Percentiles rank a stretch among this genome's conserved stretches.
Conservation (phyloP, 2,113 vertebrate species). For the Erythrocebus patas region DNA sequence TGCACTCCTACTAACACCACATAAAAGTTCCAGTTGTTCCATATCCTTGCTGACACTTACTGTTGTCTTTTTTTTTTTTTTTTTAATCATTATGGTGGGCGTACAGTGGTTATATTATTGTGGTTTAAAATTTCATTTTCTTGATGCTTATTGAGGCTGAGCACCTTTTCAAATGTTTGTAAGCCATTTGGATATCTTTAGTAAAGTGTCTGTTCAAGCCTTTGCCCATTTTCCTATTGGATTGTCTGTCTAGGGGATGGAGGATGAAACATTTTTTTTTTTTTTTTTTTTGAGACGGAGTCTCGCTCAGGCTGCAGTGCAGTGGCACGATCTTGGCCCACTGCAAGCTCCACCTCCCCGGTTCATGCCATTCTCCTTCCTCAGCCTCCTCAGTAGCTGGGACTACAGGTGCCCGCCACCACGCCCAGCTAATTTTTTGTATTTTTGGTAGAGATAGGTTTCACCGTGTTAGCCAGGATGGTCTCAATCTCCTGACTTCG, state of each 20-base stretch:
- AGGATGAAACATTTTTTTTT: neutral
- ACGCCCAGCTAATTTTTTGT: too few species aligned
- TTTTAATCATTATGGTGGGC: neutral
- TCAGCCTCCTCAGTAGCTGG: too few species aligned
- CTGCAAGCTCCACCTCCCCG: too few species aligned
- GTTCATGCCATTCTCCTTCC: too few species aligned
- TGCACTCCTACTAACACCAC: accelerated
- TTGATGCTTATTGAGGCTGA: neutral
- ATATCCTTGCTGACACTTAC: neutral
- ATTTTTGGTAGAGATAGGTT: too few species aligned
- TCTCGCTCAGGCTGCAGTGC: too few species aligned
- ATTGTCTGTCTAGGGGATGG: neutral
- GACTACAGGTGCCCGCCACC: too few species aligned
- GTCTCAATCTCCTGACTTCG: too few species aligned
- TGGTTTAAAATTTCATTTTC: neutral
- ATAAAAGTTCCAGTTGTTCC: neutral
- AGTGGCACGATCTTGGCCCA: too few species aligned
- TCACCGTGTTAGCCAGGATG: too few species aligned
- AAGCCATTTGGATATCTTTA: neutral
- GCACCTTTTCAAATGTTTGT: neutral
- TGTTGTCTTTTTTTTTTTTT: neutral
- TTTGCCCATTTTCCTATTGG: neutral
- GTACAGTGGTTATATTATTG: neutral
- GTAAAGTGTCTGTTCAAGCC: neutral
- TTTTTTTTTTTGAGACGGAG: too few species aligned